Evolutionary conservation across 2,797 vertebrate species (phyloP).

Genomic region (Enteromius unitaeniatus): DNA sequence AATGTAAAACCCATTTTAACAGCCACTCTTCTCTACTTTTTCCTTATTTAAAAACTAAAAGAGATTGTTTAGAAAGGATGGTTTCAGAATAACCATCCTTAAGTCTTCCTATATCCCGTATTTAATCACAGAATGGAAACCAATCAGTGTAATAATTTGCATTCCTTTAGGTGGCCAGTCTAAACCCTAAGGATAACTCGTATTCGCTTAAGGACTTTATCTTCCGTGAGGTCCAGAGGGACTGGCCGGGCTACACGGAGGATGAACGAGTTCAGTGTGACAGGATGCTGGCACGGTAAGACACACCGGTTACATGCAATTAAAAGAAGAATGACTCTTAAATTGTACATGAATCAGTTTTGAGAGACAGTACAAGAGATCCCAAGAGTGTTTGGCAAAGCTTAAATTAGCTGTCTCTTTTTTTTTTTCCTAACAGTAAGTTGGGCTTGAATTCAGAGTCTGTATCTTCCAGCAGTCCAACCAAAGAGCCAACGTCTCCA

Average conservation of each 20-base stretch:
- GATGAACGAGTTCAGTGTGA: conserved; percentile 84
- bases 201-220: conserved; percentile 90
- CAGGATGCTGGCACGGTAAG: conserved; percentile 84
- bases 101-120: not conserved
- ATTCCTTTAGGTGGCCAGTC: conserved; percentile 84
- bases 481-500: conserved; percentile 81
- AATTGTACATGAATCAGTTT: not conserved
- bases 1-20: not conserved
- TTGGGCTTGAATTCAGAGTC: conserved; percentile 78
- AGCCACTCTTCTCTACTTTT: not conserved
- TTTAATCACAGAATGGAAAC: not conserved
- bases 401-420: not conserved
- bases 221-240: conserved; percentile 87
- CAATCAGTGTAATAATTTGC: not conserved
- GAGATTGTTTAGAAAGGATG: too few species aligned
- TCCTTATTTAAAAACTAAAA: not conserved
- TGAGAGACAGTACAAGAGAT: not conserved
- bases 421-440: conserved; percentile 80
- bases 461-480: conserved; percentile 74
- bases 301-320: conserved; percentile 10
- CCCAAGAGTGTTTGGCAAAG: not conserved
- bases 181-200: conserved; percentile 91
- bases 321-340: conserved; percentile 2
- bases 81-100: too few species aligned
- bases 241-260: conserved; percentile 92